Evolutionary conservation across 2,113 vertebrate species (phyloP), one percentile per base, ranked within the genome.

Genomic region (Illadopsis cleaveri): DNA sequence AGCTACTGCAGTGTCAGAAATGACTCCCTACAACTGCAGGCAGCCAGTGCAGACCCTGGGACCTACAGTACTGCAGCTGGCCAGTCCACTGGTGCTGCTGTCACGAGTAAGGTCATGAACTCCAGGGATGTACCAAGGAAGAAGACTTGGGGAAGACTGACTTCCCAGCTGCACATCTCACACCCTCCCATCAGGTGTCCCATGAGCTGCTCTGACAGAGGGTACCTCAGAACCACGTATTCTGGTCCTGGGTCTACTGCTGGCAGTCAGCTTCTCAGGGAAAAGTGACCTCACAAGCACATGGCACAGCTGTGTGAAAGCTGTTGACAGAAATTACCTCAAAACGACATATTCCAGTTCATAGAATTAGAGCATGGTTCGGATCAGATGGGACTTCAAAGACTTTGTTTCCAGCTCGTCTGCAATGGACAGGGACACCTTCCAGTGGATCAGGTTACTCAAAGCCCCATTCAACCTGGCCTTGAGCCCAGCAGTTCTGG

Each of bases 81-180:
- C 48, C 70, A 33, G 28, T 5, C 30, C 13, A 10, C 57, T 40
- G 22, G 25, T 48, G 30, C 20, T 82, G 60, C 65, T 44, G 30
- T 22, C 56, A 28, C 1, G 0, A 25, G 38, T 25, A 5, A 48
- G 12, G 8, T 27, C 28, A 10, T 8, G 23, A 33, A 2, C n/a
- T 53, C n/a, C 68, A 62, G 62, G 54, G 42, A 17, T 3, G 28
- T 31, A 51, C 20, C 68, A 40, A 4, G 10, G 27, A 45, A 30
- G 31, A 64, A 25, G 27, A 2, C 33, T 44, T 3, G 3, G 7
- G 20, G 19, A 57, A 62, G 24, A 62, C 53, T 15, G 17, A 50
- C 48, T 38, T 58, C n/a, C 18, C 19, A 60, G 0, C 25, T 23
- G 45, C 24, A 5, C 33, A n/a, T 27, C n/a, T 75, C 50, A 22